Base-by-base conservation (phyloP, 2,888 invertebrate genomes). In the Idaea aversata region DNA sequence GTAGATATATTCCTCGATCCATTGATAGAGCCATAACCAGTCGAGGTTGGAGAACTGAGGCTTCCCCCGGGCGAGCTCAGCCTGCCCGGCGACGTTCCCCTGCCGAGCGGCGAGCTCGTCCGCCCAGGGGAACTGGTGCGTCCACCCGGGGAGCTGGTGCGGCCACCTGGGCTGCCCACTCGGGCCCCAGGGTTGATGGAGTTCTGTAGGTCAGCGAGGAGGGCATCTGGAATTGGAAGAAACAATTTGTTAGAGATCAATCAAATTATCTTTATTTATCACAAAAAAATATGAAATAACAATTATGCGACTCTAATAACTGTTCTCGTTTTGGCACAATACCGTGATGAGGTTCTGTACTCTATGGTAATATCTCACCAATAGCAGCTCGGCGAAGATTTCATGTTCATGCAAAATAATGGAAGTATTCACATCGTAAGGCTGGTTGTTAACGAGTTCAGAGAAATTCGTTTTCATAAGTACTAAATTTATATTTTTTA, bases 161-260 rank as follows among this genome's bases (percentile, higher is more conserved):
- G 77, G 34, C 84, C 87, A 5, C 84, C 85, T 16, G 91, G 90
- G 70, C 89, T 89, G 71, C 88, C 88, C 5, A 94, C 94, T 4
- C 94, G 82, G 64, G 85, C 94, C 63, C 97, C 96, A 61, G 93
- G 93, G 79, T 93, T 92, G 75, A 98, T 97, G 10, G 99, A 99
- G 81, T 98, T 98, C 91, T 99, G 99, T 67, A 99, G 95, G 87
- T 99, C 99, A 67, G 98, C 98, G 82, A 99, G 94, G 75, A 99
- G 94, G 70, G 99, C 98, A 94, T 99, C 99, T 99, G 94, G 63
- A 95, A 95, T 81, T 67, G 75, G 75, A 72, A 74, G 66, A 66
- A 63, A 61, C 7, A 7, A 47, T 47, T 47, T 47, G 47, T 47
- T 38, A 38, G 6, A 10, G n/a, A n/a, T n/a, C n/a, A n/a, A n/a